Percentiles rank a stretch among this genome's conserved stretches.
Evolutionary conservation across 1,140 invertebrate genomes (phyloP).

Genomic region (Oreohelix idahoensis): DNA sequence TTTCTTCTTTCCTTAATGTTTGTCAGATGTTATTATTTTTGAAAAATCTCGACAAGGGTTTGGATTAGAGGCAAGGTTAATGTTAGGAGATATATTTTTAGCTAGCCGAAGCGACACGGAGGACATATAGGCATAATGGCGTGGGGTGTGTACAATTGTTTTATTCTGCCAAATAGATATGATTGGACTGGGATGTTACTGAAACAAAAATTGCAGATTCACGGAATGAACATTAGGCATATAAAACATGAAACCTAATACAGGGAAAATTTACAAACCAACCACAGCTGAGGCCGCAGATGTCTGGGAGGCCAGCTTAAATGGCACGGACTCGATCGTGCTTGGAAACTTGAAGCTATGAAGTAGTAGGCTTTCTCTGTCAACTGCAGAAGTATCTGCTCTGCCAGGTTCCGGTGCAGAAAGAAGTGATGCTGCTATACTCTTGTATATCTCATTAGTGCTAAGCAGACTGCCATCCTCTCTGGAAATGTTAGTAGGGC

Average conservation of each 20-base stretch:
- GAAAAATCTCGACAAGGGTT: no score
- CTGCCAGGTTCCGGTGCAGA: background rate
- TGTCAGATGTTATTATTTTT: no score
- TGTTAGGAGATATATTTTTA: no score
- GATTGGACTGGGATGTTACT: no score
- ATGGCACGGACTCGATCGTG: constrained; percentile 3
- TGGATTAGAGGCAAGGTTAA: no score
- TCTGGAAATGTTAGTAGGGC: background rate
- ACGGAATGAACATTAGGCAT: constrained; percentile 5
- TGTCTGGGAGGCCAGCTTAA: constrained; percentile 25
- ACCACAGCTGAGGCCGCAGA: constrained; percentile 19
- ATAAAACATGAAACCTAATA: background rate
- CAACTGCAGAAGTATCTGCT: background rate
- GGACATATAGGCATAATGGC: no score
- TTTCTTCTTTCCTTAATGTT: no score
- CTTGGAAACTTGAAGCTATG: constrained; percentile 25
- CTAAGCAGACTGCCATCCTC: constrained; percentile 27
- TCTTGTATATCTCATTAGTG: constrained; percentile 34
- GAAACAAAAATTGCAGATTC: background rate
- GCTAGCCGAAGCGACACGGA: no score
- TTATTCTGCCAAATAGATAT: no score
- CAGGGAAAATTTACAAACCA: constrained; percentile 12
- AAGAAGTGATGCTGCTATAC: constrained; percentile 33
- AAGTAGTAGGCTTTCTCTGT: constrained; percentile 15
- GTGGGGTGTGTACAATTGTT: no score